Conservation (phyloP, 2,113 vertebrate genomes). For the Gobius niger region DNA sequence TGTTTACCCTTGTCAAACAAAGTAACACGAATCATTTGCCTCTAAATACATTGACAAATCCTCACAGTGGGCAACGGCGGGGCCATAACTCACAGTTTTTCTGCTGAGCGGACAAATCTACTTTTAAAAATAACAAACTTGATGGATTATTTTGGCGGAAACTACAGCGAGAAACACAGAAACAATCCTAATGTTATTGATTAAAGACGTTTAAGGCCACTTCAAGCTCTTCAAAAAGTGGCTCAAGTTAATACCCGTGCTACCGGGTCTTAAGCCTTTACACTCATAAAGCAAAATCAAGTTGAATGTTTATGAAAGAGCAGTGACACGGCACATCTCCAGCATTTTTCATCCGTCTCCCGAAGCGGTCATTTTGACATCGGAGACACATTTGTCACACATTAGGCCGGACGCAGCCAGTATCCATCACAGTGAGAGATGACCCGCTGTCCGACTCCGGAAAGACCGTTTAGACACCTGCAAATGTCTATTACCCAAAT, state of each 20-base stretch:
- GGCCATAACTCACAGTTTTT: constrained; percentile 22
- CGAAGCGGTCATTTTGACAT: constrained; percentile 8
- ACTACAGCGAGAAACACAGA: not conserved
- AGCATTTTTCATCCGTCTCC: constrained; percentile 22
- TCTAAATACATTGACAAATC: constrained; percentile 41
- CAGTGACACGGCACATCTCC: constrained; percentile 13
- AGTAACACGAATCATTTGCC: constrained; percentile 49
- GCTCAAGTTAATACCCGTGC: too few species aligned
- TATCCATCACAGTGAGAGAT: constrained; percentile 36
- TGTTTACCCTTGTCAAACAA: constrained; percentile 57
- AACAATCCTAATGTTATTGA: not conserved
- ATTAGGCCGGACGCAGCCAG: constrained; percentile 10
- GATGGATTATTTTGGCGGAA: not conserved
- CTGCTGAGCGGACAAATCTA: constrained; percentile 21
- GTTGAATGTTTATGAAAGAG: not conserved
- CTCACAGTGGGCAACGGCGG: not conserved
- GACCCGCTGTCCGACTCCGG: constrained; percentile 3
- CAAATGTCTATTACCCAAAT: not conserved
- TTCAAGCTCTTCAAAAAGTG: too few species aligned
- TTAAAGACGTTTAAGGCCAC: too few species aligned
- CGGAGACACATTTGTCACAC: constrained; percentile 27
- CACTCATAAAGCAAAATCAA: too few species aligned
- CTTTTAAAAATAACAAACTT: constrained; percentile 6
- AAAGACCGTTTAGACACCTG: constrained; percentile 12
- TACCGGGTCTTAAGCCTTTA: too few species aligned